phyloP scores from a whole-genome alignment of 2,113 vertebrate species.

The Pelecanoides urinatrix region DNA sequence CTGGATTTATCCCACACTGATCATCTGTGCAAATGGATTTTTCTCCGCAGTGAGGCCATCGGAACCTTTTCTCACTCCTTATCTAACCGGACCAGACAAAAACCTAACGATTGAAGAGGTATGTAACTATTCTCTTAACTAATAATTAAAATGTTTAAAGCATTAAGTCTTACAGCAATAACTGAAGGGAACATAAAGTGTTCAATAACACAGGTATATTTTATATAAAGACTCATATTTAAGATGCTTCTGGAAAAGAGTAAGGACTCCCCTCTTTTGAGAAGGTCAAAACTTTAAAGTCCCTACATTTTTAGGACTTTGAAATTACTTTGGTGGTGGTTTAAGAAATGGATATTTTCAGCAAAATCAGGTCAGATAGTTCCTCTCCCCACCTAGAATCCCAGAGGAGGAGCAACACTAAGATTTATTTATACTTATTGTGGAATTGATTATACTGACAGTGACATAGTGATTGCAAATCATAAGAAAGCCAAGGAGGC shows the following conservation, averaged over 20 bases:
- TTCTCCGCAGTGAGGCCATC: constrained; percentile 86
- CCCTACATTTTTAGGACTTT: neutral
- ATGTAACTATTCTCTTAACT: neutral
- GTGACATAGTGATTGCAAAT: neutral
- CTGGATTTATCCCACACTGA: constrained; percentile 84
- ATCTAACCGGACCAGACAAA: constrained; percentile 84
- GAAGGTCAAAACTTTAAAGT: neutral
- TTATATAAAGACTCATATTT: neutral
- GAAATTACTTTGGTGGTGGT: neutral
- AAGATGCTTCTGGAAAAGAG: neutral
- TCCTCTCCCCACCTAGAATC: neutral
- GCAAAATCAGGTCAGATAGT: neutral
- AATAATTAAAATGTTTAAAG: neutral
- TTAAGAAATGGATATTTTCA: neutral
- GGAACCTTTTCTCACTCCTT: constrained; percentile 86
- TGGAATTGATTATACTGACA: neutral
- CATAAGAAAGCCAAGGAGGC: neutral
- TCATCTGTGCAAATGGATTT: constrained; percentile 88
- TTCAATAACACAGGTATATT: neutral
- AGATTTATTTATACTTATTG: neutral
- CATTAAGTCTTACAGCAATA: neutral
- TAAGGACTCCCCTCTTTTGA: neutral
- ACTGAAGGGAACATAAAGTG: neutral
- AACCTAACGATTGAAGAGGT: constrained; percentile 87
- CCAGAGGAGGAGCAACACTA: neutral